Conservation (phyloP, 37 sponge, comb jelly and placozoan genomes). For the Aphrocallistes beatrix region DNA sequence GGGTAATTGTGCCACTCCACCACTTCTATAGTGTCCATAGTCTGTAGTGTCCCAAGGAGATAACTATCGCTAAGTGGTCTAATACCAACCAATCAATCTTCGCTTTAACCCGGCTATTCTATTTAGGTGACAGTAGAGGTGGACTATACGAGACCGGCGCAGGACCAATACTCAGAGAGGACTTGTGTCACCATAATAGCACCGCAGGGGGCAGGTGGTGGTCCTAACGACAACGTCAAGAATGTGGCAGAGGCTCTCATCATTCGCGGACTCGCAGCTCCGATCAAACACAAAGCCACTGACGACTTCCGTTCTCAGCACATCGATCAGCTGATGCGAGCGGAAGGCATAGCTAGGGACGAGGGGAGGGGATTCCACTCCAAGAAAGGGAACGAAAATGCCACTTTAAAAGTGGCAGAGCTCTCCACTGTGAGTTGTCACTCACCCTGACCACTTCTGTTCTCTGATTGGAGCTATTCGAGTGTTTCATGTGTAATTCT, state of each 20-base stretch:
- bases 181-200: slow-evolving; percentile 52
- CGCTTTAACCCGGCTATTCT: too few relatives aligned
- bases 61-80: too few relatives aligned
- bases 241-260: slow-evolving; percentile 94
- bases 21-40: too few relatives aligned
- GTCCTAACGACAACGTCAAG: slow-evolving; percentile 28
- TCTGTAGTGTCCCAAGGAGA: too few relatives aligned
- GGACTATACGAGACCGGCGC: slow-evolving; percentile 90
- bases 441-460: too few relatives aligned
- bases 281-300: slow-evolving; percentile 63
- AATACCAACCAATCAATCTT: too few relatives aligned
- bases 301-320: slow-evolving; percentile 81
- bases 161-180: slow-evolving; percentile 77
- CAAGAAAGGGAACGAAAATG: slow-evolving; percentile 41
- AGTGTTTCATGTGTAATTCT: not conserved
- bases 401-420: slow-evolving; percentile 69
- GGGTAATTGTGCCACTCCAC: slow-evolving; percentile 27
- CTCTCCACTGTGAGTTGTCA: slow-evolving; percentile 68
- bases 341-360: slow-evolving; percentile 70
- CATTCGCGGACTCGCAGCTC: slow-evolving; percentile 75
- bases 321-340: slow-evolving; percentile 75
- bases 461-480: not conserved
- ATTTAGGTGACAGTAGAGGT: slow-evolving; percentile 65
- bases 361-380: slow-evolving; percentile 70
- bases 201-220: not conserved